Evolutionary conservation across 2,888 invertebrate genomes (phyloP), one percentile per base, ranked within the genome.

Genomic region (Caenorhabditis imperialis): DNA sequence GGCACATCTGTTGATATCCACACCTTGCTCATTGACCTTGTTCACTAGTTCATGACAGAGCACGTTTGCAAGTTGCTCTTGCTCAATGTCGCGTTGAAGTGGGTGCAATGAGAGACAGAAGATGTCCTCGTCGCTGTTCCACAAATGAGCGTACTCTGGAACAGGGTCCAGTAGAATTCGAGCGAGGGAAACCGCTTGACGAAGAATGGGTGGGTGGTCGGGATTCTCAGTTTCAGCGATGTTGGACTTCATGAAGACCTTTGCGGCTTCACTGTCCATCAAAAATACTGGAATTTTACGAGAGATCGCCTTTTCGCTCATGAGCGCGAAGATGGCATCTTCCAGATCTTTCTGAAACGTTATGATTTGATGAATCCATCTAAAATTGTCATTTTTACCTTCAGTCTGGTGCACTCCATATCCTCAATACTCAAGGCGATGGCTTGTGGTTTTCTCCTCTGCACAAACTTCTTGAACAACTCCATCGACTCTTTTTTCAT

Each of bases 61-160:
- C 37, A 93, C 93, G 84, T 94, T 94, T 2, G 94, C 89, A 45
- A 98, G 90, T 55, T 94, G 94, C 65, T 97, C 81, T 47, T 72
- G 72, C 12, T 77, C 58, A 12, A 81, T 71, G 1, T 81, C 82
- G 1, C 67, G 90, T 89, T 92, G 92, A 47, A 97, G 89, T 0
- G 94, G 91, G 89, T 99, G 96, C 88, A 94, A 96, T 60, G 94
- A 92, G 27, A 99, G 91, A 88, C 96, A 96, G 18, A 99, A 90
- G 79, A 99, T 94, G 91, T 99, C 99, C 79, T 98, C 96, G 86
- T 99, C 98, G 0, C 93, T 92, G 4, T 95, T 96, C 89, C 96
- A 98, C 0, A 99, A 90, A 88, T 98, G 97, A 0, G 96, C 94
- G 89, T 94, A 96, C 89, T 99, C 99, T 75, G 96, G 92, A 0